Percentiles rank a stretch among this genome's conserved stretches.
These are phyloP conservation scores for Agapostemon virescens DNA, from an alignment of 2,888 invertebrate genomes.

Conservation along the genomic window DNA sequence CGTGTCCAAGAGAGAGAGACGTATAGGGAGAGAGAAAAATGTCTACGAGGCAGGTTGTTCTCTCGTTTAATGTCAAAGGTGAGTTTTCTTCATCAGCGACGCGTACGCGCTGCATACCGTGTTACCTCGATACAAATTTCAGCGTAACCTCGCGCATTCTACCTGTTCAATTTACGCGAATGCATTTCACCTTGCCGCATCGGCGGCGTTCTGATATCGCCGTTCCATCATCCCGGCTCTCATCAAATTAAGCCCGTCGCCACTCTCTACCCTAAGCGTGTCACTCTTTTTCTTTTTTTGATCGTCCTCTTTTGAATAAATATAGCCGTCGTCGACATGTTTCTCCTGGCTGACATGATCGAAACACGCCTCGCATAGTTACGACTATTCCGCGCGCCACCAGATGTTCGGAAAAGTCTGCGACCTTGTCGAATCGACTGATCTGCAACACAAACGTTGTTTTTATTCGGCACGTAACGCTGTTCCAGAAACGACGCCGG, in stretches of 20 bases:
- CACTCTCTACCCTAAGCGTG: background rate
- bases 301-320: background rate
- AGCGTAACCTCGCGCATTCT: constrained; percentile 2
- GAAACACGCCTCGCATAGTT: background rate
- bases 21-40: background rate
- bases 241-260: background rate
- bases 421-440: background rate
- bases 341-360: background rate
- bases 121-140: constrained; percentile 22
- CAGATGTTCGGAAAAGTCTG: background rate
- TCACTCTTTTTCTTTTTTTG: background rate
- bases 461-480: background rate
- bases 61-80: constrained; percentile 51
- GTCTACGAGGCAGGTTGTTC: background rate
- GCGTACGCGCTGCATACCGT: background rate
- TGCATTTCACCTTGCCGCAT: constrained; percentile 3
- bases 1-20: background rate
- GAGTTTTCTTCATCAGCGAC: constrained; percentile 29
- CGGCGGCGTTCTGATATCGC: background rate
- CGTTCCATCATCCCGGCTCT: background rate
- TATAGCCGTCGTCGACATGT: background rate
- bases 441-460: background rate
- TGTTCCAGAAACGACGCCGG: background rate
- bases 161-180: background rate
- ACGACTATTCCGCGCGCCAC: background rate